Evolutionary conservation across 2,113 vertebrate species (phyloP).

Genomic region (human (Homo sapiens)): DNA sequence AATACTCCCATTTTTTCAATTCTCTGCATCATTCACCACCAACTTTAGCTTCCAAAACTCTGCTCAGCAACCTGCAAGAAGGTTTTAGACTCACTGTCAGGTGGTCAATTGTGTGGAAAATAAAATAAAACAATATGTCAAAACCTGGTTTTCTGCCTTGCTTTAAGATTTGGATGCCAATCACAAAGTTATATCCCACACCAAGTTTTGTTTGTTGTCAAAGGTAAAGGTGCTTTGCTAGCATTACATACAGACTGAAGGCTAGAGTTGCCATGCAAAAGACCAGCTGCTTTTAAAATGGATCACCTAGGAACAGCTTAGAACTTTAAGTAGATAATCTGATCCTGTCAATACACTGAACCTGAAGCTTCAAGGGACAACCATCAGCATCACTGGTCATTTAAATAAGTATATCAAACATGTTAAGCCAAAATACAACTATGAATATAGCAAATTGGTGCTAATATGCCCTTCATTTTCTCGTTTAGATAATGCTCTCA

Average conservation of each 20-base stretch:
- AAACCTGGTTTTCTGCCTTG: conserved; percentile 44
- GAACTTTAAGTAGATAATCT: not conserved
- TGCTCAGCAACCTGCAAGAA: conserved; percentile 20
- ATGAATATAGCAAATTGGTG: not conserved
- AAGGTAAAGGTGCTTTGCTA: not conserved
- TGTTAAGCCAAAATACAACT: not conserved
- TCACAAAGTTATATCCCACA: conserved; percentile 47
- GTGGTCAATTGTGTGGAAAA: conserved; percentile 53
- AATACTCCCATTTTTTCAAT: not conserved
- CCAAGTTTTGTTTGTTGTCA: not conserved
- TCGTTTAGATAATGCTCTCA: not conserved
- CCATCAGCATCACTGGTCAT: not conserved
- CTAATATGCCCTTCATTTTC: not conserved
- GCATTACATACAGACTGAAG: conserved; percentile 4
- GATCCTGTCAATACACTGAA: not conserved
- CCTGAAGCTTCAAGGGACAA: not conserved
- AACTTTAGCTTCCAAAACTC: not conserved
- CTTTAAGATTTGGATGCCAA: conserved; percentile 48
- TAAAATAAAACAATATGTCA: conserved; percentile 64
- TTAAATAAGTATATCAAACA: not conserved
- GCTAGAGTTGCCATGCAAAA: not conserved
- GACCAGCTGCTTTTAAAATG: not conserved
- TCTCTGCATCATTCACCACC: not conserved
- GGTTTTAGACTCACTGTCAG: conserved; percentile 30
- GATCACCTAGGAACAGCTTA: not conserved